Conservation (phyloP, 2,888 invertebrate genomes). For the Platerodrilus igneus region DNA sequence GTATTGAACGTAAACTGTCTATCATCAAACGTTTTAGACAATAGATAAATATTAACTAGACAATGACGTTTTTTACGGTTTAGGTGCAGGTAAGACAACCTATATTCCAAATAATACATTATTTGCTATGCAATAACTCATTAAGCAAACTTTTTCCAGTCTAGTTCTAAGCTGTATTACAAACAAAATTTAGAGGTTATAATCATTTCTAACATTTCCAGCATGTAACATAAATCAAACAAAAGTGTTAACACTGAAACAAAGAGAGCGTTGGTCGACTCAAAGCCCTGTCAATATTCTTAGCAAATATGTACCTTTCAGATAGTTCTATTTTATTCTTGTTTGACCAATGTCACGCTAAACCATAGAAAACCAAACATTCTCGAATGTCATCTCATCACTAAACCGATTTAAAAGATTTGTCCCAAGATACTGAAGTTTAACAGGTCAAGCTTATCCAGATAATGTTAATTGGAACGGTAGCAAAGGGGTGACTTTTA, state of each 20-base stretch:
- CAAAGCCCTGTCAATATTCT: conserved; percentile 44
- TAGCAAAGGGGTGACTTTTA: background rate
- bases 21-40: too few relatives aligned
- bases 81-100: conserved; percentile 14
- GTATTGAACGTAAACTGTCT: conserved; percentile 24
- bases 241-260: conserved; percentile 27
- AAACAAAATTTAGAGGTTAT: too few relatives aligned
- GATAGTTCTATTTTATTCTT: conserved; percentile 47
- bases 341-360: conserved; percentile 46
- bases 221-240: too few relatives aligned
- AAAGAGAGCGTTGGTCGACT: conserved; percentile 38
- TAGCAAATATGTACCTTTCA: conserved; percentile 44
- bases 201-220: too few relatives aligned
- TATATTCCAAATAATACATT: too few relatives aligned
- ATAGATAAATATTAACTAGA: conserved; percentile 21
- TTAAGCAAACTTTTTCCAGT: too few relatives aligned
- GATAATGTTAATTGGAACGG: conserved; percentile 13
- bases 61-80: conserved; percentile 17
- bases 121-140: too few relatives aligned
- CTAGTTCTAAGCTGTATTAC: too few relatives aligned
- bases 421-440: conserved; percentile 6
- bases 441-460: conserved; percentile 6
- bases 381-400: conserved; percentile 27
- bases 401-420: conserved; percentile 10
- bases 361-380: conserved; percentile 41